Base-by-base conservation (phyloP, 2,888 invertebrate genomes). In the Drosophila pseudotakahashii region DNA sequence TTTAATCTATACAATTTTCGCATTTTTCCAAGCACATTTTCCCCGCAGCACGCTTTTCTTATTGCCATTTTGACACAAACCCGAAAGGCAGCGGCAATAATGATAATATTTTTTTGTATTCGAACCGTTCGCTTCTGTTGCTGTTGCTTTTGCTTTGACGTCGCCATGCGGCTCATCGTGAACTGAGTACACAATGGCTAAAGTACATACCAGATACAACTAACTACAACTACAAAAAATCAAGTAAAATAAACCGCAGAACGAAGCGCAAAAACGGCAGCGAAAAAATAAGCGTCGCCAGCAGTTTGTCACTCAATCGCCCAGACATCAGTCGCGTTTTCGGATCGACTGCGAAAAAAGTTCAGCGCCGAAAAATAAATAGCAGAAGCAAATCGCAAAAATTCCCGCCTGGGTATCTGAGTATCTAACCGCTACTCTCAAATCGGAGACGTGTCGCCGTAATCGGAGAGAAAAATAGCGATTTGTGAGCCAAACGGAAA, bases 301-400 rank as follows among this genome's bases (percentile, higher is more conserved):
- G 82, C 82, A 83, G 82, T 83, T 83, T 83, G 82, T 85, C 82
- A 83, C 81, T 83, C 82, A 85, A 83, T 83, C 82, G 82, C 77
- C 73, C 72, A 76, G 82, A 75, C 82, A 83, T 81, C 82, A 80
- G 86, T 78, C 82, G 82, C 83, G 80, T 82, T 81, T 60, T 53
- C 73, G 72, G 64, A 73, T 58, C 59, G 64, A 39, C 44, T 32
- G 42, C 52, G 60, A 37, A 34, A 45, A 39, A 50, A 42, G 14
- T 30, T 51, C 30, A 51, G 34, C 42, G 37, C 36, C 37, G 26
- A 57, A 58, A 62, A 59, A 42, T n/a, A 37, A 37, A 32, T 36
- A 26, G 39, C 34, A n/a, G 50, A 34, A 16, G 26, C 47, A 52
- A 51, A 37, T 44, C 19, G 39, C 37, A 26, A 13, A 54, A 47